Base-by-base conservation (phyloP, 2,888 invertebrate species). In the Caenorhabditis macrosperma region DNA sequence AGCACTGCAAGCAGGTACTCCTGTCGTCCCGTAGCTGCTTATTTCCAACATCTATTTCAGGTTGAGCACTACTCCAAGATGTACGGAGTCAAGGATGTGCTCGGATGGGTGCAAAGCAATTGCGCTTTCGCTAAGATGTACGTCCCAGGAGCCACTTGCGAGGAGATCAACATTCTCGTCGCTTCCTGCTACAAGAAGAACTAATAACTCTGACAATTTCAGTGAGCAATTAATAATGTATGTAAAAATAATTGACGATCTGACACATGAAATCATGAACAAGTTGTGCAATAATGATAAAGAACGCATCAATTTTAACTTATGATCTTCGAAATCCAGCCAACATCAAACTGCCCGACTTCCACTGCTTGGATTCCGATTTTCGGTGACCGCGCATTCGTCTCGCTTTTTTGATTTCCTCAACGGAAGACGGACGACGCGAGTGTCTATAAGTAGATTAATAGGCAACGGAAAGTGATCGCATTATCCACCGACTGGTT, bases 61-160 rank as follows among this genome's bases (percentile, higher is more conserved):
- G 84, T 89, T 46, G 86, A 84, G 64, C 78, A 84, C 17, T 89
- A 89, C 69, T 87, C 89, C 7, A 78, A 77, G 20, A 82, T 85
- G 78, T 89, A 89, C 76, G 86, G 85, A 55, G 89, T 89, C 7
- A 76, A 76, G 33, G 88, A 89, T 57, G 88, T 89, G 6, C 72
- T 72, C 7, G 64, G 72, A 26, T 89, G 88, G 86, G 89, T 89
- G 7, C 81, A 83, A 33, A 78, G 74, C 54, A 88, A 89, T 74
- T 89, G 89, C 68, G 71, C 85, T 6, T 88, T 89, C 67, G 89
- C 89, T 20, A 87, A 89, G 71, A 87, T 88, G 86, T 89, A 89
- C 76, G 82, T 90, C 24, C 89, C 89, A 15, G 86, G 83, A 54
- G 89, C 89, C 3, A 88, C 86, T 26, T 89, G 89, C 63, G 87